Evolutionary conservation across 2,797 vertebrate species (phyloP), one percentile per base, ranked within the genome.

Genomic region (Phrynocephalus forsythii): DNA sequence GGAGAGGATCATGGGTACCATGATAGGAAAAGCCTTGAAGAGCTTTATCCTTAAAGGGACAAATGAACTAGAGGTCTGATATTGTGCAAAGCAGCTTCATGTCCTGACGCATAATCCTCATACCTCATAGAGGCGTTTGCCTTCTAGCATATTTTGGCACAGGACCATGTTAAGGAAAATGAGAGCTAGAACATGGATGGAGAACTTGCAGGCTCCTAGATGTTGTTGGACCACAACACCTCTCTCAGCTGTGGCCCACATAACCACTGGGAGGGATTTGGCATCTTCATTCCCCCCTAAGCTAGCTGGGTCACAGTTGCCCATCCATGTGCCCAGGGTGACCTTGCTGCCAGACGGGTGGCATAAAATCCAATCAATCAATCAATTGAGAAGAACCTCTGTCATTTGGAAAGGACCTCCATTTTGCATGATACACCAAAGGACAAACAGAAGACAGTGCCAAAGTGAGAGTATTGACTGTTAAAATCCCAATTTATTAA

Each of bases 401-500:
- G 24, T 15, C 69, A 56, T 20, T 2, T 38, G 10, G 26, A 24
- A 3, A 38, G n/a, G 16, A 16, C 13, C 81, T 6, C 33, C 3
- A 16, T 28, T 6, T 72, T 72, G 1, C 18, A 56, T 22, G 52
- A 50, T 26, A 33, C 18, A 11, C 13, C 16, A 72, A 56, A 71
- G 28, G 26, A n/a, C 13, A 50, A 20, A n/a, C 8, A 83, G 68
- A 72, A 28, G 15, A 72, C 18, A 22, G 2, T 72, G 48, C 48
- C 33, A 30, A 73, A 33, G 18, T 16, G 7, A n/a, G 52, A 4
- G 11, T 24, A 50, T 20, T 81, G 33, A 24, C 26, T 67, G 33
- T 44, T 82, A 82, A 82, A 85, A 82, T 76, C 79, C 79, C 71
- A 50, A 38, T 86, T 87, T 82, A 87, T 87, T 87, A 16, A 82